Evolutionary conservation across 2,888 invertebrate genomes (phyloP), one percentile per base, ranked within the genome.

Genomic region (Polia nebulosa): DNA sequence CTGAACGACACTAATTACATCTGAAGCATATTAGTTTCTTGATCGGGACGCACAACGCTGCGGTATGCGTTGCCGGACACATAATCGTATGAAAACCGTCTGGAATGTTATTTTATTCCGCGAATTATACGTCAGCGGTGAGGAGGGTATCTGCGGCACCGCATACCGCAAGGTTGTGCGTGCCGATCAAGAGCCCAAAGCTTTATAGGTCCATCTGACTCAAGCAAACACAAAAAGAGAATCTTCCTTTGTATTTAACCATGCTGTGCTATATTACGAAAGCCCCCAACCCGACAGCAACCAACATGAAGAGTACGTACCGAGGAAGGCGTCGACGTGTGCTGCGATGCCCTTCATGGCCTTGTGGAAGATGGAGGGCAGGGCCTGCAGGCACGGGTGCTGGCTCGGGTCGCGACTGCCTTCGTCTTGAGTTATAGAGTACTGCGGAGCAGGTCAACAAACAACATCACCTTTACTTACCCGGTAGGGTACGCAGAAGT

Each of bases 291-390:
- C 45, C 57, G 61, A 73, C 63, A 68, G 52, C 45, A 27, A 29
- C n/a, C 20, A 20, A 20, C 5, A 9, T 13, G 3, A 7, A 1
- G 17, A 32, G 47, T 60, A 92, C 96, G 94, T 96, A 98, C 99
- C 99, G 79, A 99, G 96, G 95, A 99, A 99, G 1, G 99, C 99
- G 95, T 99, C 99, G 17, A 99, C 99, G 89, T 99, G 97, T 36
- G 98, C 98, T 1, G 99, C 98, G 72, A 99, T 97, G 45, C 99
- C 99, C 92, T 97, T 98, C 96, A 99, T 98, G 11, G 99, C 99
- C 90, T 98, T 98, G 82, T 98, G 96, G 96, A 99, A 99, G 89
- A 99, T 99, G 76, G 97, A 96, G 0, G 99, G 99, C 82, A 99
- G 93, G 17, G 97, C 96, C 77, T 97, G 96, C 25, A 99, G 94